These are phyloP conservation scores for Eurosta solidaginis DNA, from an alignment of 1,140 invertebrate genomes.

Conservation along the genomic window DNA sequence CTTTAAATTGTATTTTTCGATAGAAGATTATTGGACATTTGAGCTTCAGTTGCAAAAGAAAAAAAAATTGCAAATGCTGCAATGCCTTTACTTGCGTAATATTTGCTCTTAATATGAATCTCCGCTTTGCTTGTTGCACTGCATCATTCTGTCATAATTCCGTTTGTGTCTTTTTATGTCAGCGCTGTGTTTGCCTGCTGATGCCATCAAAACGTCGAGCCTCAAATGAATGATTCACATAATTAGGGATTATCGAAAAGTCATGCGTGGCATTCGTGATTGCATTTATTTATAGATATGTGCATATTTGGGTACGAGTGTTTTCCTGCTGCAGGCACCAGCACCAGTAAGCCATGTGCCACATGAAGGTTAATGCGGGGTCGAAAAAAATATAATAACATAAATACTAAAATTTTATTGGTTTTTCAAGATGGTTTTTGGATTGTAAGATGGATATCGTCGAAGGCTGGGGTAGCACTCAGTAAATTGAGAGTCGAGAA, in stretches of 20 bases:
- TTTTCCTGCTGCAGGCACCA: neutral
- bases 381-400: too few relatives aligned
- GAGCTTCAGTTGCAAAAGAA: neutral
- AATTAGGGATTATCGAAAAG: slow-evolving; percentile 35
- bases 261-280: slow-evolving; percentile 33
- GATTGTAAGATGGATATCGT: too few relatives aligned
- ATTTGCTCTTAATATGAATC: neutral
- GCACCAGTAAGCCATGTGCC: neutral
- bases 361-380: too few relatives aligned
- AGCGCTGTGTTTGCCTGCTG: neutral
- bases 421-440: too few relatives aligned
- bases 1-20: too few relatives aligned
- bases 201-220: neutral
- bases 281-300: neutral
- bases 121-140: too few relatives aligned
- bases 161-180: neutral
- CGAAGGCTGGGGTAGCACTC: too few relatives aligned
- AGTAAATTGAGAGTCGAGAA: too few relatives aligned
- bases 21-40: neutral
- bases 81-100: too few relatives aligned
- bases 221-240: slow-evolving; percentile 33
- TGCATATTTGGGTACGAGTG: too few relatives aligned
- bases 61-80: neutral
- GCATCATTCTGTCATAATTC: neutral
- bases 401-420: too few relatives aligned